These are phyloP conservation scores for Sminthurides bifidus DNA, from an alignment of 1,140 invertebrate genomes.

Conservation along the genomic window DNA sequence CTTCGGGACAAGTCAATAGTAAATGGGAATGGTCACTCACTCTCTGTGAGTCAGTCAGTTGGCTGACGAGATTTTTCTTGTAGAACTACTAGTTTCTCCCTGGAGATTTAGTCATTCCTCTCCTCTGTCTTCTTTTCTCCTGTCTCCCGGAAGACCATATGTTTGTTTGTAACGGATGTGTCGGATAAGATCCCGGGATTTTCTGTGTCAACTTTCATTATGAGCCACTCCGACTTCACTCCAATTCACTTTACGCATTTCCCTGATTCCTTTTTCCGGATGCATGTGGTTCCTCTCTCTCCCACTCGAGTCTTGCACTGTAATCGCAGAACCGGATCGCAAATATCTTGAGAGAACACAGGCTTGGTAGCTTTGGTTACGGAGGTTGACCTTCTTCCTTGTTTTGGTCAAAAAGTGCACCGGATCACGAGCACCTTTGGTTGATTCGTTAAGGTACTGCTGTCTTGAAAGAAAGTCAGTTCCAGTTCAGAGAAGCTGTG, in stretches of 20 bases:
- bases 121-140: neutral
- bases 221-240: constrained; percentile 8
- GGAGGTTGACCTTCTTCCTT: neutral
- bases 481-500: no score
- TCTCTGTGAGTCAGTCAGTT: no score
- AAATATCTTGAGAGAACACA: neutral
- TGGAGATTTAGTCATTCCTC: constrained; percentile 20
- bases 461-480: neutral
- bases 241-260: constrained; percentile 23
- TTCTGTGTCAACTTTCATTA: neutral
- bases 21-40: no score
- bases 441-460: neutral
- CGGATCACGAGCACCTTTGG: neutral
- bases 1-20: no score
- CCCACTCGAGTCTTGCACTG: neutral
- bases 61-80: no score
- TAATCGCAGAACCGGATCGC: neutral
- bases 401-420: neutral
- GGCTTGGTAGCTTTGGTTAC: no score
- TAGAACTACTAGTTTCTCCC: no score
- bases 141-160: neutral
- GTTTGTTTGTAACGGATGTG: neutral
- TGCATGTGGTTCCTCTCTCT: constrained; percentile 4
- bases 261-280: constrained; percentile 8
- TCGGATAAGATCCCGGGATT: neutral